Evolutionary conservation across 2,888 invertebrate species (phyloP), one percentile per base, ranked within the genome.

Genomic region (Lydus trimaculatus): DNA sequence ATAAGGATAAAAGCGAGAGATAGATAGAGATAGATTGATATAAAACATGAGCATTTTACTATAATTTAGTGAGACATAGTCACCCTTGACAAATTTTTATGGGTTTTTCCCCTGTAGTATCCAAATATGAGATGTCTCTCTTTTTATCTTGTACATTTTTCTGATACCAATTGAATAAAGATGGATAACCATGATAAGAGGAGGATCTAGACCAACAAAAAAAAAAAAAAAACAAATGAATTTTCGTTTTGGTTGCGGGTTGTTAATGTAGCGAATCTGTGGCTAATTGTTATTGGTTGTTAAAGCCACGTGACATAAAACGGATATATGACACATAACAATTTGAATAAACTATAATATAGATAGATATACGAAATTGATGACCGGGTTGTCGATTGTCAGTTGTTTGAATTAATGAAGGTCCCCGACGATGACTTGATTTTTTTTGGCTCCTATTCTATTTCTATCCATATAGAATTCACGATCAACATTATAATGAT

Each of bases 261-360:
- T 80, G 82, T 84, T 84, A 84, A 84, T 83, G 84, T 83, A 82
- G 79, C 83, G 81, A 79, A 81, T 81, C 84, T 82, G 82, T 84
- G 80, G 81, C 84, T 84, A 84, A 84, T 84, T 84, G 84, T 84
- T 84, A 84, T 84, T 82, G 83, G 83, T 80, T 83, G 82, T 83
- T 82, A 83, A 83, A 67, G 84, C 84, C 84, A 84, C 84, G 83
- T 82, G 84, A 81, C 84, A 76, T 66, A 17, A 67, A 76, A 78
- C 74, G 80, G 48, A 48, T 48, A 48, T 23, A 20, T 48, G 48
- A 48, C 48, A 48, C 48, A 48, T 3, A 9, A 48, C 17, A 3
- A 48, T 48, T 48, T 48, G 48, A 48, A 48, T 48, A 48, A 15
- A 15, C 36, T 48, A 20, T 20, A 7, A 48, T 48, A 17, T 75